phyloP scores from a whole-genome alignment of 2,888 invertebrate genomes.

The Lottia scabra region DNA sequence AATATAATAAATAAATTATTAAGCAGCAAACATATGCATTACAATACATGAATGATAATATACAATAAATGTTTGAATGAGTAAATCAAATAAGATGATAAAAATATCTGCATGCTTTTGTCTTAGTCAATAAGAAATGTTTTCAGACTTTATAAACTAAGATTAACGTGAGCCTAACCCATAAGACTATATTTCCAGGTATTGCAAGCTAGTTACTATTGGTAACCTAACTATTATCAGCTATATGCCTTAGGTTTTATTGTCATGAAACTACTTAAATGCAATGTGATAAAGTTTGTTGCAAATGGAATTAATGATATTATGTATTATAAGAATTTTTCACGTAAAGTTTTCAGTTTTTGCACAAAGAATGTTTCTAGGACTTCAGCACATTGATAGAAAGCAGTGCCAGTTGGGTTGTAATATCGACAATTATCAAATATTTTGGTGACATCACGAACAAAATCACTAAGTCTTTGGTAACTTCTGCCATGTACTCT shows the following conservation, averaged over 20 bases:
- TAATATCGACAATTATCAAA: slow-evolving; percentile 99
- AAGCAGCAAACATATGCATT: neutral
- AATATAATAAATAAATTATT: neutral
- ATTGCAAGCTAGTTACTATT: too few relatives aligned
- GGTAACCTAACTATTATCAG: too few relatives aligned
- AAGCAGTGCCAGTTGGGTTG: slow-evolving; percentile 94
- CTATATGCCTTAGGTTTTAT: too few relatives aligned
- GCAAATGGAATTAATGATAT: too few relatives aligned
- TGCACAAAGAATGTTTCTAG: slow-evolving; percentile 88
- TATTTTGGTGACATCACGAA: slow-evolving; percentile 97
- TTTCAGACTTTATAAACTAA: too few relatives aligned
- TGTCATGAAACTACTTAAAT: too few relatives aligned
- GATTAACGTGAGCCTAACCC: too few relatives aligned
- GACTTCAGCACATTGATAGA: slow-evolving; percentile 95
- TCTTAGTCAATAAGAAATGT: too few relatives aligned
- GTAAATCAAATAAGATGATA: too few relatives aligned
- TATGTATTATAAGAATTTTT: slow-evolving; percentile 22
- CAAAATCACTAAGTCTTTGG: slow-evolving; percentile 91
- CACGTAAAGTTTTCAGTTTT: slow-evolving; percentile 56
- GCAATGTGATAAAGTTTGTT: too few relatives aligned
- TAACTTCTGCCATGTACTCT: slow-evolving; percentile 84
- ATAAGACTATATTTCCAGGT: too few relatives aligned
- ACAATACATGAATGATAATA: neutral
- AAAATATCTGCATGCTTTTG: too few relatives aligned
- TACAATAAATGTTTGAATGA: neutral